Conservation (phyloP, 64 coral and sea anemone species). For the Porites australiensis region DNA sequence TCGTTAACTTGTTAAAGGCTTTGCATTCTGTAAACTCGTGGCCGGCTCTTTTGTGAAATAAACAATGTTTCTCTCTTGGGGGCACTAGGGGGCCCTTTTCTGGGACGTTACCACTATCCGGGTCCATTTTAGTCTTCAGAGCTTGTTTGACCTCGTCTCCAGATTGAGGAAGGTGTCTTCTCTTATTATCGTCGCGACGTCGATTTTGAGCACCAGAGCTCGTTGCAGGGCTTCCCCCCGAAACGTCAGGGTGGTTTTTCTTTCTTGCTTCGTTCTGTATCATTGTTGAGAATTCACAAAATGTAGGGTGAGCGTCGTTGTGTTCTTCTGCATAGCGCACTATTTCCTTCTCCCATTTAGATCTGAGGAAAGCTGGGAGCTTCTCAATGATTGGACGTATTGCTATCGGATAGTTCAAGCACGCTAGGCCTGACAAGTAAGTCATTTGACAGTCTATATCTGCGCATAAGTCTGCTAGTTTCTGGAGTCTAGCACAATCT, state of each 20-base stretch:
- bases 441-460: slow-evolving; percentile 46
- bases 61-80: not conserved
- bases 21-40: not conserved
- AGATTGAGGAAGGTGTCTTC: not conserved
- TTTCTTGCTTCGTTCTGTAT: slow-evolving; percentile 49
- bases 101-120: not conserved
- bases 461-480: slow-evolving; percentile 50
- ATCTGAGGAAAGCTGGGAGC: slow-evolving; percentile 7
- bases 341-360: slow-evolving; percentile 76
- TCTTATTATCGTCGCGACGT: not conserved
- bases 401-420: slow-evolving; percentile 64
- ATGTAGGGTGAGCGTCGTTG: slow-evolving; percentile 18
- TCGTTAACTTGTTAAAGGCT: no score
- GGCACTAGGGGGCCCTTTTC: no score
- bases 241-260: slow-evolving; percentile 60
- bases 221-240: not conserved
- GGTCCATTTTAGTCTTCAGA: not conserved
- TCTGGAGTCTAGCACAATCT: slow-evolving; percentile 15
- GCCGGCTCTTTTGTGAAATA: not conserved
- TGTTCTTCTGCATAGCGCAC: slow-evolving; percentile 30
- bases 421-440: slow-evolving; percentile 36
- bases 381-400: slow-evolving; percentile 61
- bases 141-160: no score
- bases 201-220: no score
- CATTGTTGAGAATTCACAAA: slow-evolving; percentile 36